Evolutionary conservation across 2,888 invertebrate genomes (phyloP).

Genomic region (Schizaphis graminum): DNA sequence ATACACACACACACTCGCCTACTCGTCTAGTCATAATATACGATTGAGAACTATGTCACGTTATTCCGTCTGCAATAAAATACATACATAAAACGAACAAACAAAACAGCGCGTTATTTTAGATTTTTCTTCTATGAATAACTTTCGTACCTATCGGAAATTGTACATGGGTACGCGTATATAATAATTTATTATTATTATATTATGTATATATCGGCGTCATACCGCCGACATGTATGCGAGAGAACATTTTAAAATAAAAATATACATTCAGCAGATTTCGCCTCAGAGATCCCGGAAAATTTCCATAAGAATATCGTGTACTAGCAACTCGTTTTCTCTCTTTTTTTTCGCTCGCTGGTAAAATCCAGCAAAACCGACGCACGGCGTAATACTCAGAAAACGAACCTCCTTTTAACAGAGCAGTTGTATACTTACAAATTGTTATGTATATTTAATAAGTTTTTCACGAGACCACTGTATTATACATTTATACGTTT

Average conservation of each 20-base stretch:
- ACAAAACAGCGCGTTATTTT: not conserved
- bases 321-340: not conserved
- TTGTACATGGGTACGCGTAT: not conserved
- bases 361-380: not conserved
- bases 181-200: not conserved
- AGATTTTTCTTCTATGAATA: not conserved
- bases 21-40: not conserved
- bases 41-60: conserved; percentile 8
- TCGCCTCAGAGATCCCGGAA: not conserved
- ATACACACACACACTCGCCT: not conserved
- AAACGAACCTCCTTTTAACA: not conserved
- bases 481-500: not conserved
- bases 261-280: not conserved
- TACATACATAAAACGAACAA: not conserved
- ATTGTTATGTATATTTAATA: not conserved
- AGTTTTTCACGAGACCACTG: not conserved
- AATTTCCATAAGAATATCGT: not conserved
- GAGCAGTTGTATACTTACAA: not conserved
- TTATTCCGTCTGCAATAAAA: not conserved
- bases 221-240: not conserved
- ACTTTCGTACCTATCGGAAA: not conserved
- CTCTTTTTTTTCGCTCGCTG: not conserved
- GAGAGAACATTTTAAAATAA: not conserved
- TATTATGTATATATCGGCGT: not conserved
- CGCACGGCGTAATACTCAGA: not conserved